Conservation (phyloP, 1,140 invertebrate genomes). For the Cydia fagiglandana region DNA sequence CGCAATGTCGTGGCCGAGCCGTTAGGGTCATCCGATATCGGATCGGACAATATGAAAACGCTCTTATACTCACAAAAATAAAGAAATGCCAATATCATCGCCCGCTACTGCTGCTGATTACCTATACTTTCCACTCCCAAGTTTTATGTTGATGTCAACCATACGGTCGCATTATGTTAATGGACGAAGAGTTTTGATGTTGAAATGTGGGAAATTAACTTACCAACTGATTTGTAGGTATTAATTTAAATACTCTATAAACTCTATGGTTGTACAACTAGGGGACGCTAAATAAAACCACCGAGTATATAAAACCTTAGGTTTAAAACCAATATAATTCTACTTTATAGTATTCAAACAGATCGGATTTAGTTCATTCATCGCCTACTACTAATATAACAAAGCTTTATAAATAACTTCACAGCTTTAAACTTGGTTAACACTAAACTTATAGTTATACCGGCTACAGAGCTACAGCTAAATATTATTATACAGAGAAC, state of each 20-base stretch:
- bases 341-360: constrained; percentile 17
- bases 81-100: too few relatives aligned
- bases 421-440: not conserved
- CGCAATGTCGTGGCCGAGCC: too few relatives aligned
- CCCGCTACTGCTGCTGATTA: too few relatives aligned
- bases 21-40: too few relatives aligned
- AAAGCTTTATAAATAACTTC: constrained; percentile 26
- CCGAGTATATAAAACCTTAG: constrained; percentile 11
- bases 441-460: not conserved
- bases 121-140: too few relatives aligned
- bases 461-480: not conserved
- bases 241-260: too few relatives aligned
- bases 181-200: too few relatives aligned
- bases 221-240: not conserved
- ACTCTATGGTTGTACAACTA: not conserved
- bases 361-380: constrained; percentile 16
- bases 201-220: not conserved
- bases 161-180: too few relatives aligned
- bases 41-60: too few relatives aligned
- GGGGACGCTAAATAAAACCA: constrained; percentile 22
- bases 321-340: constrained; percentile 30
- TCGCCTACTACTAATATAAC: constrained; percentile 10
- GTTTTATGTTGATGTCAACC: too few relatives aligned
- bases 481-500: not conserved
- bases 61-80: too few relatives aligned